Evolutionary conservation across 2,888 invertebrate genomes (phyloP).

Genomic region (Lacanobia wlatinum): DNA sequence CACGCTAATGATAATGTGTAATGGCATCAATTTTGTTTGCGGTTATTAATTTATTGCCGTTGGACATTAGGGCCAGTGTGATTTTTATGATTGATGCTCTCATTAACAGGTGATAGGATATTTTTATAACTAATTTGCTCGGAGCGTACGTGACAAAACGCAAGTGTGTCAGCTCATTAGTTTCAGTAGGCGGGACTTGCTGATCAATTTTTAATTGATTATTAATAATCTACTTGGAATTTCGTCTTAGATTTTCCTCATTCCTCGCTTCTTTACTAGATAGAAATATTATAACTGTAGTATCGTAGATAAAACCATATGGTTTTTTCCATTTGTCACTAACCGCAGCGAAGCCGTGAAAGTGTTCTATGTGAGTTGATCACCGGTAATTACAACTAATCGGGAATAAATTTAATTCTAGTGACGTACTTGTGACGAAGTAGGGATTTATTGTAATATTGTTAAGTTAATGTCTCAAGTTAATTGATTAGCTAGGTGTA

Average conservation of each 20-base stretch:
- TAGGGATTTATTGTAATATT: conserved; percentile 16
- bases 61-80: conserved; percentile 79
- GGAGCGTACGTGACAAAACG: conserved; percentile 83
- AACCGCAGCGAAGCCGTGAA: conserved; percentile 21
- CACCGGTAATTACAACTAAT: conserved; percentile 29
- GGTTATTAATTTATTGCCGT: conserved; percentile 77
- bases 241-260: conserved; percentile 80
- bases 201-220: conserved; percentile 78
- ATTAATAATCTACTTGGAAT: conserved; percentile 75
- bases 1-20: conserved; percentile 65
- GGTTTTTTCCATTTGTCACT: conserved; percentile 16
- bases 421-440: conserved; percentile 51
- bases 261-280: conserved; percentile 32
- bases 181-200: conserved; percentile 65
- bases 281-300: conserved; percentile 1
- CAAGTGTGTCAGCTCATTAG: conserved; percentile 82
- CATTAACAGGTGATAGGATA: conserved; percentile 77
- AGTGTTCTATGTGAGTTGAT: conserved; percentile 16
- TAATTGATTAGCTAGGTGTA: conserved; percentile 9
- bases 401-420: conserved; percentile 14
- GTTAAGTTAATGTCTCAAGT: conserved; percentile 10
- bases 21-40: conserved; percentile 73
- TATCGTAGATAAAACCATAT: not conserved
- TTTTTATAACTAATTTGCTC: conserved; percentile 71
- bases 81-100: conserved; percentile 77